Evolutionary conservation across 2,797 vertebrate species (phyloP), one percentile per base, ranked within the genome.

Genomic region (Melanotaenia boesemani): DNA sequence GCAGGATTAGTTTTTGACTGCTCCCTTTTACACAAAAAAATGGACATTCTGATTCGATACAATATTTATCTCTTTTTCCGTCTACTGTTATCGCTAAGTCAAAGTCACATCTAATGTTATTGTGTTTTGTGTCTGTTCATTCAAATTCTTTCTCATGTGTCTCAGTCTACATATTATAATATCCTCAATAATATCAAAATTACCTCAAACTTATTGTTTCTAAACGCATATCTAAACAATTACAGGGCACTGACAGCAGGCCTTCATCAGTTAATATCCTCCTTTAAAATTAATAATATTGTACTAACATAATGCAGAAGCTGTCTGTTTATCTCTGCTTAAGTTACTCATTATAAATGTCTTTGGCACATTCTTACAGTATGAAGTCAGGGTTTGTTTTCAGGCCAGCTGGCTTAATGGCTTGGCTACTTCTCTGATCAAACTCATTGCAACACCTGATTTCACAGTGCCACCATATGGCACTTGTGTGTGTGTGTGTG

Each of bases 331-430:
- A 22, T 70, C 74, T 71, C 48, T 30, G 52, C 32, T 80, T 62
- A 67, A 63, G 62, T 79, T 22, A 65, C 28, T 74, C 32, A 68
- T 74, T 46, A 69, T 75, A 67, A 71, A 76, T 77, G 74, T 80
- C 59, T 76, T 81, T 88, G 81, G 82, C 82, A 83, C 44, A 55
- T 32, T 54, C 22, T 64, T 34, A 58, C 73, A 32, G 22, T 69
- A 82, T 82, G 79, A 88, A 86, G 74, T 84, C 82, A 81, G 58
- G 59, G 60, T 80, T 86, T 87, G 87, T 82, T 75, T 83, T 50
- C 26, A 11, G 58, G 84, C 85, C 89, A 92, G 79, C 80, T 86
- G 86, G 84, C 85, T 72, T 64, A 46, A 56, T 64, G 72, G 74
- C 68, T 80, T 72, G 72, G 76, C 72, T 72, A 83, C 70, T 72